Percentiles rank a stretch among this genome's conserved stretches.
These are phyloP conservation scores for Proales similis DNA, from an alignment of 1,140 invertebrate species.

Conservation along the genomic window DNA sequence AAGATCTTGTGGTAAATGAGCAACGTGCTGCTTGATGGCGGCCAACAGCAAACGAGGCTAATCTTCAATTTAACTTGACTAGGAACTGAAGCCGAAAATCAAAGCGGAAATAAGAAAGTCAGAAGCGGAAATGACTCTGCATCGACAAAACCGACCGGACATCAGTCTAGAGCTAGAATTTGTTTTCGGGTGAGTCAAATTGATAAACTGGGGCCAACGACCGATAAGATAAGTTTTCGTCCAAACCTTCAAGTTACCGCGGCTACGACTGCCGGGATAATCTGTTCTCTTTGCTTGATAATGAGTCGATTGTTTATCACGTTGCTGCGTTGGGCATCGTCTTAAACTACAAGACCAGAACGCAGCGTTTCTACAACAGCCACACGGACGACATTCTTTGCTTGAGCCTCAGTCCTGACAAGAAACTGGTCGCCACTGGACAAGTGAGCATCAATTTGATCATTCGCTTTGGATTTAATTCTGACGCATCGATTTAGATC, in stretches of 20 bases:
- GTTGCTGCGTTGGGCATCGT: constrained; percentile 52
- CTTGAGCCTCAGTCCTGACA: constrained; percentile 50
- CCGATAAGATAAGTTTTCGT: constrained; percentile 2
- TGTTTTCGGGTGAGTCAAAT: constrained; percentile 53
- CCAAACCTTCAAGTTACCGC: no score
- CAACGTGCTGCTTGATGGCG: no score
- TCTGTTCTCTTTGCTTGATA: constrained; percentile 50
- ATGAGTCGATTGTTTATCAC: constrained; percentile 49
- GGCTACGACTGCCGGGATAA: constrained; percentile 55
- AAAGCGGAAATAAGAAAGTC: constrained; percentile 38
- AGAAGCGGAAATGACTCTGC: constrained; percentile 43
- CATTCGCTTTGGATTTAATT: not conserved
- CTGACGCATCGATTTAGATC: constrained; percentile 42
- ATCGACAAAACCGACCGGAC: constrained; percentile 46
- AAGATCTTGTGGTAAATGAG: no score
- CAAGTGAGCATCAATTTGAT: constrained; percentile 43
- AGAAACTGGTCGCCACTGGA: constrained; percentile 51
- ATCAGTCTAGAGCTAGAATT: constrained; percentile 48
- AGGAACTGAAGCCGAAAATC: constrained; percentile 21
- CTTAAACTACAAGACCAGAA: constrained; percentile 45
- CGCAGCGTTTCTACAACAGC: constrained; percentile 50
- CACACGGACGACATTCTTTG: constrained; percentile 54
- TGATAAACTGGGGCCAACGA: not conserved
- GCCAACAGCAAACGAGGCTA: no score
- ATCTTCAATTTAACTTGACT: no score